Percentiles rank a stretch among this genome's conserved stretches.
phyloP scores from a whole-genome alignment of 2,888 invertebrate genomes.

The Dexiosoma caninum region DNA sequence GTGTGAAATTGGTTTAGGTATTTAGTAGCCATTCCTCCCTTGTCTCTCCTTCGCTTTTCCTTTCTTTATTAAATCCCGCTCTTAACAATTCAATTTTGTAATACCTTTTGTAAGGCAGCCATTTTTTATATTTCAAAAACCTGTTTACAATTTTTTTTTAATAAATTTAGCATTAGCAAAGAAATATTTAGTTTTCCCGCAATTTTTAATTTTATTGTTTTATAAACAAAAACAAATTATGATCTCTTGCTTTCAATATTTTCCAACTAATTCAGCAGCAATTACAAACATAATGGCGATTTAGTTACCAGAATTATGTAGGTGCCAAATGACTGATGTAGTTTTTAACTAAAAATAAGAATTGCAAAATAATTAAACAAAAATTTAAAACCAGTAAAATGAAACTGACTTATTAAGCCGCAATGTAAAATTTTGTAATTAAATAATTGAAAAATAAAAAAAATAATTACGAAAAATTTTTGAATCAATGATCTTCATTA shows the following conservation, averaged over 20 bases:
- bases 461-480: background rate
- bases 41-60: no score
- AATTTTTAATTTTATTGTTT: slow-evolving; percentile 4
- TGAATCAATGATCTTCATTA: slow-evolving; percentile 19
- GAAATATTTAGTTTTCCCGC: background rate
- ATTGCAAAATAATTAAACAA: slow-evolving; percentile 9
- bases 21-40: no score
- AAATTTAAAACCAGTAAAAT: background rate
- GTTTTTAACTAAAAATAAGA: slow-evolving; percentile 68
- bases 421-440: slow-evolving; percentile 51
- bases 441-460: slow-evolving; percentile 11
- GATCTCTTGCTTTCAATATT: slow-evolving; percentile 47
- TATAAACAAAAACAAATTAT: no score
- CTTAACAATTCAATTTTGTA: no score
- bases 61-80: no score
- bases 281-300: slow-evolving; percentile 25
- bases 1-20: no score
- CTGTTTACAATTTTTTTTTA: no score
- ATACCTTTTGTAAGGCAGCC: no score
- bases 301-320: slow-evolving; percentile 74
- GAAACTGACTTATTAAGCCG: slow-evolving; percentile 43
- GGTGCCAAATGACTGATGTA: slow-evolving; percentile 78
- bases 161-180: no score
- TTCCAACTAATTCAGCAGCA: slow-evolving; percentile 12
- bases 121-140: no score